phyloP scores from a whole-genome alignment of 1,140 invertebrate genomes.

The Lasioglossum albipes region DNA sequence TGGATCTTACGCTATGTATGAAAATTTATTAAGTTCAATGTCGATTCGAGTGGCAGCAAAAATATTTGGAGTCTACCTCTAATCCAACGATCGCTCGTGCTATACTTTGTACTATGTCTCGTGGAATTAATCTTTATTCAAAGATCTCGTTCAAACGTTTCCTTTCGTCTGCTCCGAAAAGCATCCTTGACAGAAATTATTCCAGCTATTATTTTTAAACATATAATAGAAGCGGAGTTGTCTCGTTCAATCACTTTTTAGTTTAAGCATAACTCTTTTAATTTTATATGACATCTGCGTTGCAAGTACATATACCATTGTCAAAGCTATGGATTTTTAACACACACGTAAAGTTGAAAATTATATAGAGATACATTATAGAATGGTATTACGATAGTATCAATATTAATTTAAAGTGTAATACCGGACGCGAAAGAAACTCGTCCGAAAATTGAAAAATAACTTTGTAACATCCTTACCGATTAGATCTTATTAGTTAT shows the following conservation, averaged over 20 bases:
- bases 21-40: conserved; percentile 15
- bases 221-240: not conserved
- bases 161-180: not conserved
- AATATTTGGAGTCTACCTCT: conserved; percentile 5
- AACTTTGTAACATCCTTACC: not conserved
- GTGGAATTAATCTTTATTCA: conserved; percentile 7
- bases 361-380: not conserved
- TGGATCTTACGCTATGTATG: not conserved
- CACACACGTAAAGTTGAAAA: not conserved
- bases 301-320: not conserved
- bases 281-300: not conserved
- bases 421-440: not conserved
- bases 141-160: not conserved
- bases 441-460: conserved; percentile 5
- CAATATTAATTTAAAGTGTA: not conserved
- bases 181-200: not conserved
- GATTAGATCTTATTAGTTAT: not conserved
- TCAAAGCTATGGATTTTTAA: not conserved
- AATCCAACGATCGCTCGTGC: not conserved
- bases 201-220: not conserved
- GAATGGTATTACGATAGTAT: not conserved
- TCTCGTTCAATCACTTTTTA: not conserved
- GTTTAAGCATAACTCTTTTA: not conserved
- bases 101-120: conserved; percentile 22
- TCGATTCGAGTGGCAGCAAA: conserved; percentile 24